Evolutionary conservation across 2,888 invertebrate genomes (phyloP), one percentile per base, ranked within the genome.

Genomic region (Drosophila koepferae): DNA sequence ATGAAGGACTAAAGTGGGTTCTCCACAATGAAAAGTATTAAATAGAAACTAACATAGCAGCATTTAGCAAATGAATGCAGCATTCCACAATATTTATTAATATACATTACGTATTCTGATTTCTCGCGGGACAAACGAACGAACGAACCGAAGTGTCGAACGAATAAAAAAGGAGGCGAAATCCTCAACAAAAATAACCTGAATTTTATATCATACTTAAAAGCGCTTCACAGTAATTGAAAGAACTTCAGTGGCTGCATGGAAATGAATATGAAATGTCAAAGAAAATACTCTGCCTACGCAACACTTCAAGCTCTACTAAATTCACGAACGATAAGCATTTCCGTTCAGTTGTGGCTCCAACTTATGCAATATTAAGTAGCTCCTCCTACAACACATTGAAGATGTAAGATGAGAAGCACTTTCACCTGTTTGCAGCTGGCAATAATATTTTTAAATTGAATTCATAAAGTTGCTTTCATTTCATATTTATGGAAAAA

Each of bases 321-420:
- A 10, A 34, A 9, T 23, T 23, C 34, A 56, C 80, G 69, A 48
- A 67, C 73, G 80, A 75, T 69, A 63, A 69, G 71, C 58, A 54
- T 77, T 70, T 61, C 40, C 41, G 31, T 38, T 44, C 23, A 10
- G 14, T 41, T 66, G 16, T 3, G 40, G 54, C 16, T 54, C 18
- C 1, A 9, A 2, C 46, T 20, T 0, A n/a, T 40, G 16, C 16
- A 59, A 48, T 60, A 49, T 60, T 60, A 31, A 60, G 18, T 18
- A 34, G 31, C 48, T 18, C n/a, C 18, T 34, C 16, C 31, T 20
- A 8, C 5, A 5, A 14, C 16, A 53, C 20, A 16, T 20, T 38
- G 7, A 38, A 38, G 6, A 18, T 7, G 4, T 53, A 14, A 53
- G 14, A 20, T 10, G 12, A 34, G 34, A 18, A 51, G 10, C 49